Evolutionary conservation across 2,113 vertebrate genomes (phyloP).

Genomic region (Chitala chitala): DNA sequence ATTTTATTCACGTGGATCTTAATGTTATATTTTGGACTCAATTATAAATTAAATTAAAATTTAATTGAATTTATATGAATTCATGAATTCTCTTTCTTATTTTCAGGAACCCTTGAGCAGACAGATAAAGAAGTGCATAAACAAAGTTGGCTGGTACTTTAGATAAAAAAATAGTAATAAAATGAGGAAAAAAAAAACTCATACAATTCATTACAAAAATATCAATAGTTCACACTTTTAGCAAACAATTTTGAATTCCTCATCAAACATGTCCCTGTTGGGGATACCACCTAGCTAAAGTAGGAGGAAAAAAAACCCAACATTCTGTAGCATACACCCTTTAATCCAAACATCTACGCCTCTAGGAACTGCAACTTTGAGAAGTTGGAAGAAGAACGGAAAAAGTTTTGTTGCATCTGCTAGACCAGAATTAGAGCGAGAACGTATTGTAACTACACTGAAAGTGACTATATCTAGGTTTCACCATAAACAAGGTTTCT

Average conservation of each 20-base stretch:
- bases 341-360: constrained; percentile 53
- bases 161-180: not conserved
- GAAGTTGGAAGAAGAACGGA: constrained; percentile 58
- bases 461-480: constrained; percentile 60
- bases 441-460: constrained; percentile 63
- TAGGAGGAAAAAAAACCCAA: constrained; percentile 38
- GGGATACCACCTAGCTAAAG: constrained; percentile 55
- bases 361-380: constrained; percentile 62
- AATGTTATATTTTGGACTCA: too few species aligned
- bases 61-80: not conserved
- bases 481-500: constrained; percentile 34
- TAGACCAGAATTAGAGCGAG: constrained; percentile 68
- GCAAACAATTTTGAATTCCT: constrained; percentile 55
- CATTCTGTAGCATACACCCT: constrained; percentile 52
- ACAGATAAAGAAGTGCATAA: not conserved
- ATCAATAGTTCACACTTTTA: constrained; percentile 24
- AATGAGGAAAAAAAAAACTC: too few species aligned
- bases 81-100: not conserved
- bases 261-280: constrained; percentile 48
- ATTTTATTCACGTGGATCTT: too few species aligned
- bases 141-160: not conserved
- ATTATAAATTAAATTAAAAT: not conserved
- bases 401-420: constrained; percentile 52
- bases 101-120: not conserved
- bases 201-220: not conserved